A percentile compares a stretch with the other conserved stretches of the same genome.
Evolutionary conservation across 2,888 invertebrate species (phyloP).

Genomic region (Dynastes hyllus): DNA sequence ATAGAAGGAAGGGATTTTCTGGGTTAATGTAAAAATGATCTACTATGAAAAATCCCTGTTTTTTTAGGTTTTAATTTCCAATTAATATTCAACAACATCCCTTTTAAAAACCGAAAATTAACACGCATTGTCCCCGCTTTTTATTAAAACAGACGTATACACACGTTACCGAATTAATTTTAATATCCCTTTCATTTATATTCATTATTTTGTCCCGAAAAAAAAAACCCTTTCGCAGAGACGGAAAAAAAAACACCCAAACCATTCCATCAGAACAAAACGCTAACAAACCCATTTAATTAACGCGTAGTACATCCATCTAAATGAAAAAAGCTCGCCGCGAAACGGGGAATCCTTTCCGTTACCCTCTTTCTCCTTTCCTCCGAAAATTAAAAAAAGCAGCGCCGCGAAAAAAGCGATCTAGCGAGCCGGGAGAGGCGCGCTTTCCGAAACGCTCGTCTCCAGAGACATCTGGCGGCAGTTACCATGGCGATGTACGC

Average conservation of each 20-base stretch:
- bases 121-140: background rate
- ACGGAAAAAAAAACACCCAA: background rate
- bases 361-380: background rate
- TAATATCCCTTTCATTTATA: constrained; percentile 44
- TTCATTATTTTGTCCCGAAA: constrained; percentile 37
- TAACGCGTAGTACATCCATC: constrained; percentile 15
- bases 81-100: constrained; percentile 35
- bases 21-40: too few species aligned
- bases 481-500: constrained; percentile 70
- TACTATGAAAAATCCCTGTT: too few species aligned
- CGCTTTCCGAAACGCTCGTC: constrained; percentile 51
- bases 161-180: constrained; percentile 25
- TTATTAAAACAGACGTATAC: background rate
- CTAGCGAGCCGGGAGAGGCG: background rate
- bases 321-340: constrained; percentile 23
- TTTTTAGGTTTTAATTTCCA: constrained; percentile 5
- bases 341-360: background rate
- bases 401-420: background rate
- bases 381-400: constrained; percentile 32
- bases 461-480: constrained; percentile 68
- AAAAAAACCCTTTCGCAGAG: background rate
- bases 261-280: constrained; percentile 17
- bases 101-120: background rate
- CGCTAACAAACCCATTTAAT: constrained; percentile 40
- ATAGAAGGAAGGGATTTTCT: too few species aligned